A percentile compares a stretch with the other conserved stretches of the same genome.
phyloP scores from a whole-genome alignment of 1,140 invertebrate species.

The Penaeus vannamei region DNA sequence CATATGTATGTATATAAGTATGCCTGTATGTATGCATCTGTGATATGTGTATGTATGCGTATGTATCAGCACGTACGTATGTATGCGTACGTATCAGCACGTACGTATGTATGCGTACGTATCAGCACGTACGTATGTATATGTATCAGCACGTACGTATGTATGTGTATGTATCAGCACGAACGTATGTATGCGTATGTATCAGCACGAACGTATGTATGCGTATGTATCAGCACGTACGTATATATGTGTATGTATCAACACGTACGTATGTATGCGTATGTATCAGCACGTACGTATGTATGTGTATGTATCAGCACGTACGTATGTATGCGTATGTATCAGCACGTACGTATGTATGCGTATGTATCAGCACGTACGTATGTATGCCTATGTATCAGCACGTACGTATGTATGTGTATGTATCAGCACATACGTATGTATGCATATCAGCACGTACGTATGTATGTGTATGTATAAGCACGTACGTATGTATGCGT shows the following conservation, averaged over 20 bases:
- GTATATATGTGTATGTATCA: not conserved
- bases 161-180: not conserved
- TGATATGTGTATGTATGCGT: not conserved
- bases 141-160: not conserved
- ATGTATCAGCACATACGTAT: not conserved
- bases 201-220: not conserved
- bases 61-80: not conserved
- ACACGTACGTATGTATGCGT: not conserved
- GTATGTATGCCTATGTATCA: not conserved
- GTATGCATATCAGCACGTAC: not conserved
- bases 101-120: not conserved
- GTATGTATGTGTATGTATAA: not conserved
- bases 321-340: not conserved
- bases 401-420: not conserved
- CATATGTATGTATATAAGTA: not conserved
- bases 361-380: not conserved
- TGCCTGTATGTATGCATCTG: not conserved
- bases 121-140: not conserved
- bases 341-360: not conserved
- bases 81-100: not conserved
- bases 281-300: not conserved
- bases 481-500: not conserved
- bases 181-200: not conserved
- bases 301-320: not conserved
- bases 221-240: not conserved